Evolutionary conservation across 1,140 invertebrate species (phyloP).

Genomic region (Bicyclus anynana): DNA sequence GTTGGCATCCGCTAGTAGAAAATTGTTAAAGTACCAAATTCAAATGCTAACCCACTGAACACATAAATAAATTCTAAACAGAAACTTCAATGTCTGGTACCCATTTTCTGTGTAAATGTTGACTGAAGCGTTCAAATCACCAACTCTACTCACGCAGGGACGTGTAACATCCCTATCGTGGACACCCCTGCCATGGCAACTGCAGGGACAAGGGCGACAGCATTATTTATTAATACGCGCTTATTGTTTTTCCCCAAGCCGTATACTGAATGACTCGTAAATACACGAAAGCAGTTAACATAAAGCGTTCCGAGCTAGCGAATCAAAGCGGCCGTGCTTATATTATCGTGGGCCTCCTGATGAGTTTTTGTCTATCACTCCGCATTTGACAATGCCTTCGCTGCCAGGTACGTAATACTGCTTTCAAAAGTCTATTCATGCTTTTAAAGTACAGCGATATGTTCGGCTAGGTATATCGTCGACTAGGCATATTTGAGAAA

Average conservation of each 20-base stretch:
- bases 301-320: background rate
- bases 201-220: constrained; percentile 33
- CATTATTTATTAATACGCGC: constrained; percentile 55
- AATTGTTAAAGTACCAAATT: no score
- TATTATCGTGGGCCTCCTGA: background rate
- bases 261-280: constrained; percentile 5
- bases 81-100: no score
- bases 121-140: background rate
- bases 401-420: background rate
- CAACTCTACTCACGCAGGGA: no score
- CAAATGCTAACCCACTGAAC: no score
- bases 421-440: background rate
- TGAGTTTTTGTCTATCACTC: constrained; percentile 1
- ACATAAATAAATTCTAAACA: background rate
- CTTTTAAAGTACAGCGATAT: background rate
- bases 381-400: background rate
- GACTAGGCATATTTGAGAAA: no score
- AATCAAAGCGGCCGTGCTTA: constrained; percentile 1
- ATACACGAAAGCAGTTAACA: constrained; percentile 6
- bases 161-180: constrained; percentile 22
- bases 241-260: constrained; percentile 40
- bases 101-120: background rate
- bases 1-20: no score
- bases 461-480: no score
- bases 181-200: constrained; percentile 34